These are phyloP conservation scores for Aurelia coerulea DNA, from an alignment of 30 jellyfish, hydroid and myxozoan species.

Conservation along the genomic window DNA sequence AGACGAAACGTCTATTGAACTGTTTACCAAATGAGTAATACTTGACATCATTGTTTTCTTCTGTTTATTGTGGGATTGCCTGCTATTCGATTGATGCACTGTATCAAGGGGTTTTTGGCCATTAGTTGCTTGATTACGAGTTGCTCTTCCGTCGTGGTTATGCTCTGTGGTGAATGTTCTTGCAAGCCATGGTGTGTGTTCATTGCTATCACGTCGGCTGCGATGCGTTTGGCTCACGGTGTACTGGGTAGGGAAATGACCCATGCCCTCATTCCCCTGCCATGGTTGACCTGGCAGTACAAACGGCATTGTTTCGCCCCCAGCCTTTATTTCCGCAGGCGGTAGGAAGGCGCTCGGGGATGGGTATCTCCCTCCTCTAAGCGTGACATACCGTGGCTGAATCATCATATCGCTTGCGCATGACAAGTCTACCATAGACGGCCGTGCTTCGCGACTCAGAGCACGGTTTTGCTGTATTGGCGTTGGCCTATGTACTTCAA, in stretches of 20 bases:
- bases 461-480: neutral
- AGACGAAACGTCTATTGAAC: slow-evolving; percentile 46
- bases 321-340: slow-evolving; percentile 11
- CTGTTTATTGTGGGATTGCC: neutral
- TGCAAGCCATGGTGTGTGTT: slow-evolving; percentile 38
- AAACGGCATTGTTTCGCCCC: slow-evolving; percentile 13
- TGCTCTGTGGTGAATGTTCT: slow-evolving; percentile 37
- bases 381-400: slow-evolving; percentile 3
- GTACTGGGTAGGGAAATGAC: neutral
- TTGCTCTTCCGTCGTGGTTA: slow-evolving; percentile 27
- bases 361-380: neutral
- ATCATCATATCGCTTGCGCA: slow-evolving; percentile 8
- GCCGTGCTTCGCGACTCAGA: neutral
- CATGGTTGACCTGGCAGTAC: slow-evolving; percentile 38
- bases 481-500: no score
- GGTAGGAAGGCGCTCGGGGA: no score
- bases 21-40: slow-evolving; percentile 11
- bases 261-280: slow-evolving; percentile 13
- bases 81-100: neutral
- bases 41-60: slow-evolving; percentile 36
- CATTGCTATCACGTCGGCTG: slow-evolving; percentile 7
- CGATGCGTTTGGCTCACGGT: slow-evolving; percentile 7
- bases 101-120: slow-evolving; percentile 10
- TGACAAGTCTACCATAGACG: slow-evolving; percentile 42
- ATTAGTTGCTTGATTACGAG: slow-evolving; percentile 6